A percentile compares a stretch with the other conserved stretches of the same genome.
phyloP scores from a whole-genome alignment of 2,113 vertebrate genomes.

The Aspidoscelis tigris region DNA sequence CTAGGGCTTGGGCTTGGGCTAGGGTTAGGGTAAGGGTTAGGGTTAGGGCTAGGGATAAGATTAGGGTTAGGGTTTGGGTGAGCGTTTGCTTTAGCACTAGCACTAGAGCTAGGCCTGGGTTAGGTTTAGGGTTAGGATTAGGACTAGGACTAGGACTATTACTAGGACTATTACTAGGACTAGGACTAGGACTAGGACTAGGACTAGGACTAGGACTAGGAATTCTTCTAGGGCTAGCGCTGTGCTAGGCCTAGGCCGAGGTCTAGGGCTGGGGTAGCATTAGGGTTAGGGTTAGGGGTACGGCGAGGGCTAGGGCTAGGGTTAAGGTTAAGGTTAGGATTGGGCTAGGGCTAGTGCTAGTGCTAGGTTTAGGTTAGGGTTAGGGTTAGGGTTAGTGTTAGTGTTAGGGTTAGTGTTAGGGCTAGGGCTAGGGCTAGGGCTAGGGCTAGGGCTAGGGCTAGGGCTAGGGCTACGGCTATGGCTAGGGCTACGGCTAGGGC shows the following conservation, averaged over 20 bases:
- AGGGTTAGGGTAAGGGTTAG: no score
- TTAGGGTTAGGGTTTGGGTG: no score
- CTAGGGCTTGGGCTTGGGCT: no score
- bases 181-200: neutral
- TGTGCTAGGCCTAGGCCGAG: neutral
- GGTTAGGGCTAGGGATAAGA: no score
- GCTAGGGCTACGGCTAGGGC: neutral
- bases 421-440: neutral
- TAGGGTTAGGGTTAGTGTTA: neutral
- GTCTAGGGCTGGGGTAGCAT: neutral
- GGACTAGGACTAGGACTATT: no score
- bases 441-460: neutral
- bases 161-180: neutral
- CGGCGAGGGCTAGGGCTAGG: neutral
- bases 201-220: neutral
- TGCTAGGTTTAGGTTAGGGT: neutral
- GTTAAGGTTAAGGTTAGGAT: no score
- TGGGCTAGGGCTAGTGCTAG: no score
- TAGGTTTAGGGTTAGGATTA: no score
- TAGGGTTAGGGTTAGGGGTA: neutral
- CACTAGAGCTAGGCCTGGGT: no score
- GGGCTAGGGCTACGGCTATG: neutral
- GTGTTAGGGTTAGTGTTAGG: neutral
- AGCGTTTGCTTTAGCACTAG: no score
- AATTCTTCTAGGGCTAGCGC: neutral